A percentile compares a stretch with the other conserved stretches of the same genome.
Conservation (phyloP, 1,140 invertebrate genomes). For the Goniozus legneri region DNA sequence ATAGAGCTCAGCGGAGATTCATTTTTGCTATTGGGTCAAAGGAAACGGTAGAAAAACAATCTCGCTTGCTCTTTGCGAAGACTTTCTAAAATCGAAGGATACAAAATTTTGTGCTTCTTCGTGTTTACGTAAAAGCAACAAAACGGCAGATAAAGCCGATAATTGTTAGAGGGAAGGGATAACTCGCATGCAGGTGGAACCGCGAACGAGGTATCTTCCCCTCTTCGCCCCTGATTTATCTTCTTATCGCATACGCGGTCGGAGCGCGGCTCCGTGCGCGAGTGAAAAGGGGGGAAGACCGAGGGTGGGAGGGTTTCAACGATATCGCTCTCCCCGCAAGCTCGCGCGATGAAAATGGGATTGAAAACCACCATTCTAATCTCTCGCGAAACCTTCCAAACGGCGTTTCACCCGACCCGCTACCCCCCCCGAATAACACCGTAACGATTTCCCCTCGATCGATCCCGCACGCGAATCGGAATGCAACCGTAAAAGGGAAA, state of each 20-base stretch:
- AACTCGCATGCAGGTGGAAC: constrained; percentile 1
- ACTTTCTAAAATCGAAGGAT: too few species aligned
- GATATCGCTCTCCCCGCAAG: constrained; percentile 26
- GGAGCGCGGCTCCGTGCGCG: not conserved
- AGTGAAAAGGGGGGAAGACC: not conserved
- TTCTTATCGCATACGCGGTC: constrained; percentile 26
- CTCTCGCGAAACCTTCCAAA: too few species aligned
- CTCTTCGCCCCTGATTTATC: constrained; percentile 38
- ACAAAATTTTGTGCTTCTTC: too few species aligned
- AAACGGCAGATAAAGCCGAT: too few species aligned
- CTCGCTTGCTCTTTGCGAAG: too few species aligned
- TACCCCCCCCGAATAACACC: constrained; percentile 12
- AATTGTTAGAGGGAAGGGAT: too few species aligned
- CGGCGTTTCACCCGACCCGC: too few species aligned
- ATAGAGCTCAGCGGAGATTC: too few species aligned
- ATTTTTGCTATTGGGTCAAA: too few species aligned
- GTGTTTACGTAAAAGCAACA: not conserved
- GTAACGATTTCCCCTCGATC: too few species aligned
- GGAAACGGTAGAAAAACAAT: too few species aligned
- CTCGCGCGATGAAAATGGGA: constrained; percentile 43
- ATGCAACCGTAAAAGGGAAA: not conserved
- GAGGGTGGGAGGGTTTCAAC: constrained; percentile 25
- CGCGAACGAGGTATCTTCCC: constrained; percentile 10
- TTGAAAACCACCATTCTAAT: constrained; percentile 50
- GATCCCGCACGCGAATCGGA: constrained; percentile 10